These are phyloP conservation scores for Brachionichthys hirsutus DNA, from an alignment of 2,113 vertebrate genomes.

Conservation along the genomic window DNA sequence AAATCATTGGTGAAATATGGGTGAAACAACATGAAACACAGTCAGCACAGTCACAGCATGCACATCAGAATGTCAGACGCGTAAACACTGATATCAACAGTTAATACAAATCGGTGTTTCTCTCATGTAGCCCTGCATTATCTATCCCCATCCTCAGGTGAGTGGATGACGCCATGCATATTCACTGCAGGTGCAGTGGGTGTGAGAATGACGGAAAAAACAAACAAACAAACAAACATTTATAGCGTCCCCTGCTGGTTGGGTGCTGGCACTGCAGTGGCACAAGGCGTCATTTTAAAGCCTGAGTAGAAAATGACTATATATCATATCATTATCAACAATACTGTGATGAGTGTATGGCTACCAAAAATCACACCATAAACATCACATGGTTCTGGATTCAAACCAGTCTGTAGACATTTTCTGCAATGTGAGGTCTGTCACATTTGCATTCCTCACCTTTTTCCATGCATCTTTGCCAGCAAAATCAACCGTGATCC, in stretches of 20 bases:
- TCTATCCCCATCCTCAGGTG: constrained; percentile 20
- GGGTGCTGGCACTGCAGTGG: constrained; percentile 58
- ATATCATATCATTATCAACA: constrained; percentile 35
- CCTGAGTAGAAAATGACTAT: constrained; percentile 71
- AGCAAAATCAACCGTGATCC: constrained; percentile 29
- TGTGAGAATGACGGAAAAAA: constrained; percentile 61
- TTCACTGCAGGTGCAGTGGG: constrained; percentile 65
- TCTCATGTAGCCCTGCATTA: constrained; percentile 49
- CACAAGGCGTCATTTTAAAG: constrained; percentile 53
- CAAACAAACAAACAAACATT: constrained; percentile 13
- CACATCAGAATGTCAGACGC: constrained; percentile 4
- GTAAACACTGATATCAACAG: constrained; percentile 13
- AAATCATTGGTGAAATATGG: not conserved
- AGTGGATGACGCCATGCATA: constrained; percentile 52
- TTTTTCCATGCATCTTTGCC: constrained; percentile 16
- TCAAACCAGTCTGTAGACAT: not conserved
- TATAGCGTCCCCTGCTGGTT: constrained; percentile 70
- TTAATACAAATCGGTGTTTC: constrained; percentile 21
- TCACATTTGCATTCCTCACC: constrained; percentile 18
- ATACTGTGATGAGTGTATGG: constrained; percentile 52
- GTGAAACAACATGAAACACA: constrained; percentile 3
- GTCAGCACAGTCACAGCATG: constrained; percentile 23
- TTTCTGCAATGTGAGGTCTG: not conserved
- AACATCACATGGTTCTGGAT: constrained; percentile 5
- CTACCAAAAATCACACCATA: constrained; percentile 14